These are phyloP conservation scores for Thysanoteuthis rhombus DNA, from an alignment of 2,888 invertebrate genomes.

Conservation along the genomic window DNA sequence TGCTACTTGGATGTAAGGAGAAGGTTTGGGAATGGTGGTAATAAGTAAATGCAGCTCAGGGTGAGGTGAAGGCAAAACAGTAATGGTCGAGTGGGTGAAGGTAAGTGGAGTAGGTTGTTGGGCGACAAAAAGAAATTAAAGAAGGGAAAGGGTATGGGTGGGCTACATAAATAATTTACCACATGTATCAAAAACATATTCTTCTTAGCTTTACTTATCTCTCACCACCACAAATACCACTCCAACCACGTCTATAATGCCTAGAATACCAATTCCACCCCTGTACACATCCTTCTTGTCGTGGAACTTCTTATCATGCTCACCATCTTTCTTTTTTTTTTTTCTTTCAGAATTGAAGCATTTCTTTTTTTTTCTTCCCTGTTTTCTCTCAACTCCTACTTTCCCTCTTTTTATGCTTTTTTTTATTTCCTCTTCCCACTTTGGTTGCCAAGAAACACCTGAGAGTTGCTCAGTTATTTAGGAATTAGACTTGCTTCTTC, in stretches of 20 bases:
- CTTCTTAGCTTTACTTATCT: not conserved
- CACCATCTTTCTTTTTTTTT: not conserved
- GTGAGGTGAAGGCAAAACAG: not conserved
- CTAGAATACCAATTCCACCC: not conserved
- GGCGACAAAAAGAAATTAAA: not conserved
- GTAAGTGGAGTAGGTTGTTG: not conserved
- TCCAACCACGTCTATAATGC: not conserved
- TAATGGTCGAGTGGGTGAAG: not conserved
- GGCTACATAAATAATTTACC: not conserved
- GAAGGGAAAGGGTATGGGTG: not conserved
- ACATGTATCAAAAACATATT: not conserved
- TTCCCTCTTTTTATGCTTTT: not conserved
- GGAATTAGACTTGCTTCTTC: slow-evolving; percentile 12
- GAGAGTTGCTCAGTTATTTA: not conserved
- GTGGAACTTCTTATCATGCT: not conserved
- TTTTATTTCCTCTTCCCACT: not conserved
- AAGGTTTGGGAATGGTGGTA: not conserved
- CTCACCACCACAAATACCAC: not conserved
- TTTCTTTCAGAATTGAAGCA: not conserved
- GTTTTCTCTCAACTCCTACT: not conserved
- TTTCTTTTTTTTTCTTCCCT: not conserved
- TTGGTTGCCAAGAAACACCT: not conserved
- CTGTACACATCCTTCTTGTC: not conserved
- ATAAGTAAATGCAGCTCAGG: not conserved
- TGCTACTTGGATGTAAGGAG: not conserved